Conservation (phyloP, 2,797 vertebrate species). For the Eutrigla gurnardus region DNA sequence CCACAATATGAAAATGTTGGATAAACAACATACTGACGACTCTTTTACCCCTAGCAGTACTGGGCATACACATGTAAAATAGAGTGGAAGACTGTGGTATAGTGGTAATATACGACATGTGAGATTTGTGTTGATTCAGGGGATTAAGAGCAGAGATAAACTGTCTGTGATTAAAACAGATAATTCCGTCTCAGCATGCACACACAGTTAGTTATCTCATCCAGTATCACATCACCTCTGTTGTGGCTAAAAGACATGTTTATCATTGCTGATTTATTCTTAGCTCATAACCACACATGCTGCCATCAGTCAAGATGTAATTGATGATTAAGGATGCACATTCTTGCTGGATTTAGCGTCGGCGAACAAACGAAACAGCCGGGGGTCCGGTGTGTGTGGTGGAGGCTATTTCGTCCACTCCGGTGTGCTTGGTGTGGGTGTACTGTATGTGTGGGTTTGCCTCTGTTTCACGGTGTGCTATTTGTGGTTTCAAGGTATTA, state of each 20-base stretch:
- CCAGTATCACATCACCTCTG: conserved; percentile 49
- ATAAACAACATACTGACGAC: conserved; percentile 5
- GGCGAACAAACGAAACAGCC: conserved; percentile 13
- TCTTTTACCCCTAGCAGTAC: conserved; percentile 6
- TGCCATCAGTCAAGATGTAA: conserved; percentile 70
- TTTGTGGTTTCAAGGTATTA: conserved; percentile 69
- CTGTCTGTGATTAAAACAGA: conserved; percentile 1
- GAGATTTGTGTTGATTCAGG: neutral
- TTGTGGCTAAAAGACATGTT: conserved; percentile 46
- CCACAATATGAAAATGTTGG: conserved; percentile 3
- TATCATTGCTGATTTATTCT: conserved; percentile 65
- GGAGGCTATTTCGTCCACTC: neutral
- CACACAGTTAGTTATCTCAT: conserved; percentile 26
- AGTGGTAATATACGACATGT: neutral
- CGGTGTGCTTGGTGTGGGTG: neutral
- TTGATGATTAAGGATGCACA: conserved; percentile 50
- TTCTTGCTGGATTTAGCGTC: conserved; percentile 49
- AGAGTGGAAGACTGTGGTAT: neutral
- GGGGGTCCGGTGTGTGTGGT: conserved; percentile 2
- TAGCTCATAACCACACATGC: conserved; percentile 69
- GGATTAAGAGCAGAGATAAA: conserved; percentile 41
- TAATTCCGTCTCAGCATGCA: conserved; percentile 25
- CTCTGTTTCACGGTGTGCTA: conserved; percentile 48
- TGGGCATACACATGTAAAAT: neutral
- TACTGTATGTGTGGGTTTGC: conserved; percentile 28